Evolutionary conservation across 2,113 vertebrate genomes (phyloP).

Genomic region (Entosphenus tridentatus): DNA sequence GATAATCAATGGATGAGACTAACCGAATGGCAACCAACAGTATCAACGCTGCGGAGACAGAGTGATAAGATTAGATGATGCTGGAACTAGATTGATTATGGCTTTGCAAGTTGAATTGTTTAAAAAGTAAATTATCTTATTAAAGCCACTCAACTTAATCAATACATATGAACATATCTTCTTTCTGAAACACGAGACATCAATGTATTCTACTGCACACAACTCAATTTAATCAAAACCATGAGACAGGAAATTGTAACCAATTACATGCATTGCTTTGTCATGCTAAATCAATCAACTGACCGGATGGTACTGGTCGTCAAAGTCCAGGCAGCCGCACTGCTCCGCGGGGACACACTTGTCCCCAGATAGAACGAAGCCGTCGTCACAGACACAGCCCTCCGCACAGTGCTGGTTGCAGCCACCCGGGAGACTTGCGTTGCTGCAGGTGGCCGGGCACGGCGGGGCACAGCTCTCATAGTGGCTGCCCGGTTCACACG

Average conservation of each 20-base stretch:
- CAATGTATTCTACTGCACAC: too few species aligned
- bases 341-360: constrained; percentile 17
- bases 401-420: constrained; percentile 18
- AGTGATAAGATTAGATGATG: too few species aligned
- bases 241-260: too few species aligned
- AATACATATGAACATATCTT: neutral
- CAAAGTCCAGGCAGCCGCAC: constrained; percentile 24
- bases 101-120: too few species aligned
- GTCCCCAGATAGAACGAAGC: constrained; percentile 23
- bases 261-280: too few species aligned
- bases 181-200: too few species aligned
- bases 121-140: too few species aligned
- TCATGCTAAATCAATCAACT: constrained; percentile 10
- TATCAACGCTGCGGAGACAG: too few species aligned
- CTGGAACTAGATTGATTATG: too few species aligned
- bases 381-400: constrained; percentile 26
- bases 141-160: neutral
- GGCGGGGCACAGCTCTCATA: constrained; percentile 19
- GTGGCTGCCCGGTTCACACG: constrained; percentile 14
- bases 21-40: too few species aligned
- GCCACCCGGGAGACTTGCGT: neutral
- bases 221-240: too few species aligned
- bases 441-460: constrained; percentile 18
- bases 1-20: too few species aligned
- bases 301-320: constrained; percentile 35